A percentile compares a stretch with the other conserved stretches of the same genome.
Evolutionary conservation across 2,888 invertebrate genomes (phyloP).

Genomic region (Lochmaea crataegi): DNA sequence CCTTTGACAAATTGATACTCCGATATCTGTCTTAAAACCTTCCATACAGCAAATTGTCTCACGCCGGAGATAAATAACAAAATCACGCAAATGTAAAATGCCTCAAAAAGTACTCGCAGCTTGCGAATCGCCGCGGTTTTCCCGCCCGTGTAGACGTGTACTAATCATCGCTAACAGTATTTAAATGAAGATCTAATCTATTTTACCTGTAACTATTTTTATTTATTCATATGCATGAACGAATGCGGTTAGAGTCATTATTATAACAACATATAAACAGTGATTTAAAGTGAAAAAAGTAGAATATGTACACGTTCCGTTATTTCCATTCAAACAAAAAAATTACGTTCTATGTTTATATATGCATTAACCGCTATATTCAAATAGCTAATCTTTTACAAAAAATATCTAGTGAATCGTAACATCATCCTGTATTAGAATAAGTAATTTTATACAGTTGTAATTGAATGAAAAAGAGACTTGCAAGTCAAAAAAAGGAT

Average conservation of each 20-base stretch:
- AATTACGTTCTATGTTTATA: background rate
- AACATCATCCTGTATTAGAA: background rate
- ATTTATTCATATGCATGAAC: constrained; percentile 17
- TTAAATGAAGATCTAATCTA: constrained; percentile 18
- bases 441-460: no score
- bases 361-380: background rate
- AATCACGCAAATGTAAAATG: no score
- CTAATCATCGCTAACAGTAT: constrained; percentile 6
- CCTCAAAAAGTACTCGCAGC: no score
- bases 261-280: constrained; percentile 5
- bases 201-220: constrained; percentile 24
- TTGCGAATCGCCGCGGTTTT: background rate
- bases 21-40: no score
- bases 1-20: no score
- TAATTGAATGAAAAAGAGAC: no score
- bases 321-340: background rate
- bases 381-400: background rate
- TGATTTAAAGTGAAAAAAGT: background rate
- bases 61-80: no score
- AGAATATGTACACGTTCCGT: constrained; percentile 1
- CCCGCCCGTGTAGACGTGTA: background rate
- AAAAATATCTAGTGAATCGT: background rate
- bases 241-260: constrained; percentile 1
- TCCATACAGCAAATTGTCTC: no score
- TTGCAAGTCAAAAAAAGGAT: no score